These are phyloP conservation scores for Oikopleura dioica DNA, from an alignment of 23 tunicate species.

Conservation along the genomic window DNA sequence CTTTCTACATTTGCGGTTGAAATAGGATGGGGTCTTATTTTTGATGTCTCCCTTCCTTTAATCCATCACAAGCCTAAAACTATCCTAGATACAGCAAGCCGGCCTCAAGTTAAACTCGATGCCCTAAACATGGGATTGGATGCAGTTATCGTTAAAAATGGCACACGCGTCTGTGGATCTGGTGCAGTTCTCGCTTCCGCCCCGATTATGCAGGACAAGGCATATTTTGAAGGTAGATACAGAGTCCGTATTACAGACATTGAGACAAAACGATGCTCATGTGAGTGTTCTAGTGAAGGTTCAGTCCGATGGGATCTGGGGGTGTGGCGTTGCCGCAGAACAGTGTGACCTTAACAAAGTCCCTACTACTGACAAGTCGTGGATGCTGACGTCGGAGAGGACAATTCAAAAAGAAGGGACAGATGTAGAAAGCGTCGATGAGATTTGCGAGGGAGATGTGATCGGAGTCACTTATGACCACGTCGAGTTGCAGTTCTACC, in stretches of 20 bases:
- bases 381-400: conserved; percentile 76
- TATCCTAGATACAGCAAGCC: too few species aligned
- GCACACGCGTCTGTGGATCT: conserved; percentile 69
- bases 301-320: conserved; percentile 85
- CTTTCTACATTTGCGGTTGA: too few species aligned
- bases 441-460: conserved; percentile 40
- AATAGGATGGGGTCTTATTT: too few species aligned
- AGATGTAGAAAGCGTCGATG: neutral
- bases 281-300: conserved; percentile 20
- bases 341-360: conserved; percentile 26
- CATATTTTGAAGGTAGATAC: conserved; percentile 81
- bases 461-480: conserved; percentile 76
- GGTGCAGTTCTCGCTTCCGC: conserved; percentile 54
- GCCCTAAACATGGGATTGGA: conserved; percentile 14
- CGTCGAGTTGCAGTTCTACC: conserved; percentile 51
- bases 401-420: neutral
- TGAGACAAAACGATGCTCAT: neutral
- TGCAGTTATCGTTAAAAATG: conserved; percentile 86
- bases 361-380: conserved; percentile 45
- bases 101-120: conserved; percentile 5
- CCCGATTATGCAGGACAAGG: conserved; percentile 70
- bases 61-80: too few species aligned
- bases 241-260: neutral
- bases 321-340: conserved; percentile 51
- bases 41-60: too few species aligned